Evolutionary conservation across 2,888 invertebrate species (phyloP).

Genomic region (Craniophora ligustri): DNA sequence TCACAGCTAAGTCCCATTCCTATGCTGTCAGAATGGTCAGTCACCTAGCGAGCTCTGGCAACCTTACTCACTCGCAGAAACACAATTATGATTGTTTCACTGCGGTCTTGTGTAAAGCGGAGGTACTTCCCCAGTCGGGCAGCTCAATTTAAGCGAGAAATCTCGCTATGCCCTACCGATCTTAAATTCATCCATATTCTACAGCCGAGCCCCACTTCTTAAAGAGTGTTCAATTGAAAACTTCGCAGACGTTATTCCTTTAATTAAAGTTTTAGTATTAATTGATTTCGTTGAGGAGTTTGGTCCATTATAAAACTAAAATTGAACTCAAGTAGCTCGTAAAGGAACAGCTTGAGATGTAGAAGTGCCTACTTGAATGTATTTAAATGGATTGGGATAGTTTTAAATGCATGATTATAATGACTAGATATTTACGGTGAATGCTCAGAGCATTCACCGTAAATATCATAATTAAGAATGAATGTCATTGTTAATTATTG

Average conservation of each 20-base stretch:
- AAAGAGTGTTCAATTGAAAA: conserved; percentile 45
- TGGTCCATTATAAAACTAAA: conserved; percentile 36
- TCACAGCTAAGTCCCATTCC: too few relatives aligned
- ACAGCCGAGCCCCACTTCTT: conserved; percentile 13
- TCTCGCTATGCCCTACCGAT: too few relatives aligned
- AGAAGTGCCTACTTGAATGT: conserved; percentile 6
- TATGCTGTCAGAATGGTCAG: too few relatives aligned
- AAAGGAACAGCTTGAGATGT: conserved; percentile 25
- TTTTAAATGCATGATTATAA: background rate
- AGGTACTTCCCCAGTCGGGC: too few relatives aligned
- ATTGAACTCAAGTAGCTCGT: conserved; percentile 41
- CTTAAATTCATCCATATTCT: conserved; percentile 14
- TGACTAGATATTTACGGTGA: background rate
- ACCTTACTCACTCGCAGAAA: too few relatives aligned
- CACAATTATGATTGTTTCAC: too few relatives aligned
- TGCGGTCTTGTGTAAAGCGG: too few relatives aligned
- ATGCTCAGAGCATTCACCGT: too few relatives aligned
- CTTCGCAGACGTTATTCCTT: conserved; percentile 55
- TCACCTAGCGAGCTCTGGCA: too few relatives aligned
- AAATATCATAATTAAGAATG: too few relatives aligned
- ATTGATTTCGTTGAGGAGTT: conserved; percentile 56
- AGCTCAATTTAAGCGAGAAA: too few relatives aligned
- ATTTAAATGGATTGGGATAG: conserved; percentile 27
- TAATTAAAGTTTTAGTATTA: conserved; percentile 65
- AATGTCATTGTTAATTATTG: too few relatives aligned